Conservation (phyloP, 2,888 invertebrate genomes). For the Patella caerulea region DNA sequence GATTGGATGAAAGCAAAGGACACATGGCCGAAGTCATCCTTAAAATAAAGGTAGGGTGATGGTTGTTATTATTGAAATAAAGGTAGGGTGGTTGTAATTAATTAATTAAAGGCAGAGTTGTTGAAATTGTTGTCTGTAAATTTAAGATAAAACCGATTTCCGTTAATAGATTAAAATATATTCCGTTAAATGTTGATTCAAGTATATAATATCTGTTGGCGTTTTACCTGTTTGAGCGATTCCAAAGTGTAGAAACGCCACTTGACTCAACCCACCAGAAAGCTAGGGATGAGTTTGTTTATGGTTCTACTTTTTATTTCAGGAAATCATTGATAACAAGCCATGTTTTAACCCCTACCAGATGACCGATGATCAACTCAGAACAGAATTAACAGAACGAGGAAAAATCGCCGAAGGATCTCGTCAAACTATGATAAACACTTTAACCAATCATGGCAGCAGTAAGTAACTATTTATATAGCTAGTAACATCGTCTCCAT, state of each 20-base stretch:
- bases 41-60: constrained; percentile 42
- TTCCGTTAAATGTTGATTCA: background rate
- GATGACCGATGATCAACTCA: constrained; percentile 53
- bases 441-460: constrained; percentile 35
- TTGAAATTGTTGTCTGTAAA: too few relatives aligned
- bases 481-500: too few relatives aligned
- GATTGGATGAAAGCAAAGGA: constrained; percentile 43
- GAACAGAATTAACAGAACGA: constrained; percentile 39
- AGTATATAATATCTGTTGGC: background rate
- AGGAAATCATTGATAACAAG: constrained; percentile 50
- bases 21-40: constrained; percentile 47
- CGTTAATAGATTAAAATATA: too few relatives aligned
- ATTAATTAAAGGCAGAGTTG: too few relatives aligned
- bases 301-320: background rate
- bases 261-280: too few relatives aligned
- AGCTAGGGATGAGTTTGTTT: too few relatives aligned
- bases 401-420: constrained; percentile 38
- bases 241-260: too few relatives aligned
- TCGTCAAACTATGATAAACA: constrained; percentile 40
- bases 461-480: constrained; percentile 33
- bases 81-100: too few relatives aligned
- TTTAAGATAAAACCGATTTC: too few relatives aligned
- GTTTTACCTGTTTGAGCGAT: too few relatives aligned
- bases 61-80: too few relatives aligned
- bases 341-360: constrained; percentile 48